Base-by-base conservation (phyloP, 2,113 vertebrate species). In the Oryzias melastigma region DNA sequence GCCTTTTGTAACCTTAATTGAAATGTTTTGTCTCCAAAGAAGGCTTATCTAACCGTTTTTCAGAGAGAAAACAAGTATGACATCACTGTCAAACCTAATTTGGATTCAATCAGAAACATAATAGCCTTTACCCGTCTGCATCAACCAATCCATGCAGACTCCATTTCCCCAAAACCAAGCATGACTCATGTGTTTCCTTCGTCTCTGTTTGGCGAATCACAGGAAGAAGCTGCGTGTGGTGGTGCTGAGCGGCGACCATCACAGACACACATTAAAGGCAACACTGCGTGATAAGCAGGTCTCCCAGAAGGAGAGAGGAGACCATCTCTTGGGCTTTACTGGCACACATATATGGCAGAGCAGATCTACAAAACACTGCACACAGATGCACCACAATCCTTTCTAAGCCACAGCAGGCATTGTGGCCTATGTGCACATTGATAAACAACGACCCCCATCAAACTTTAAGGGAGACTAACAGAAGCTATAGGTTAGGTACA, bases 371-470 rank as follows among this genome's bases (percentile, higher is more conserved):
- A 82, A 83, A 90, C 85, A 90, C 77, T 75, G 83, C 77, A 88
- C 85, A 71, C 62, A 82, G 73, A 85, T 22, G 50, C 64, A 61
- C 64, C 77, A 84, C 83, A 78, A 2, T 84, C 77, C 80, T 83
- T 63, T 83, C 83, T 85, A 86, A 16, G 56, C 89, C 87, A 90
- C 85, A 89, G 82, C 85, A 87, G 62, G 88, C 88, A 90, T 90
- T 90, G 88, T 88, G 88, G 88, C 85, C 87, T 85, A 86, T 52
- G 73, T 49, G 78, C 84, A 88, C 88, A 86, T 80, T 20, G 74
- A 87, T 81, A 80, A 71, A 86, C 83, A 80, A 74, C 82, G 78
- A 77, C 79, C 83, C 78, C 84, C 80, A 83, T 80, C 78, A 82
- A 81, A 80, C 76, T 66, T 77, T 83, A 22, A 75, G 71, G 78